Evolutionary conservation across 2,113 vertebrate genomes (phyloP), one percentile per base, ranked within the genome.

Genomic region (Pomatostomus ruficeps): DNA sequence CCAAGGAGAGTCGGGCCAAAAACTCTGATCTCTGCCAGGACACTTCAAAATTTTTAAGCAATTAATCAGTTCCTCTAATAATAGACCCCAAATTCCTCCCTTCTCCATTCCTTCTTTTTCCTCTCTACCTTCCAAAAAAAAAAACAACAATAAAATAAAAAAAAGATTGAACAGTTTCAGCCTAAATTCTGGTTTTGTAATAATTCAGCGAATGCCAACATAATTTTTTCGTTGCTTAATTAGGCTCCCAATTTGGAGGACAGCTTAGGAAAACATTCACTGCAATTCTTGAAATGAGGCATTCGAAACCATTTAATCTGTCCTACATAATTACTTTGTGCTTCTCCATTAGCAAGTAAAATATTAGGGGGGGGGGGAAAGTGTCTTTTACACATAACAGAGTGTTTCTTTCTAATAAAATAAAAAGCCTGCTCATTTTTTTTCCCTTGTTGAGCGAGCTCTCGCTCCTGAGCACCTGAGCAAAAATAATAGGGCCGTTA

Each of bases 251-350:
- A n/a, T 85, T 89, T 88, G 81, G 86, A 83, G 38, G 51, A 74
- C 55, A 59, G 42, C 25, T 94, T 36, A 92, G 76, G 70, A 93
- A 97, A 96, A 89, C 48, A 57, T 45, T 67, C 52, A 42, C 80
- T 67, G 1, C 40, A 74, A 78, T 65, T 93, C 89, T 84, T 12
- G 1, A 80, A 85, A 65, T 48, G 68, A 92, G 70, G 36, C 70
- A 78, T 68, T 75, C 91, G 61, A 63, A 91, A 78, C 55, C 36
- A 35, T 81, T 93, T 84, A n/a, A 84, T 83, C 65, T 88, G 72
- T 88, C 63, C 63, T 59, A 46, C 3, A 11, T 51, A 68, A 92
- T 92, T 59, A 75, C 57, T 81, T 61, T 38, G 72, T 62, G 67
- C 80, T 93, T 35, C 40, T 31, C 85, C 74, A 58, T 80, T 73